Conservation (phyloP, 92 coral and sea anemone species). For the Pocillopora meandrina region DNA sequence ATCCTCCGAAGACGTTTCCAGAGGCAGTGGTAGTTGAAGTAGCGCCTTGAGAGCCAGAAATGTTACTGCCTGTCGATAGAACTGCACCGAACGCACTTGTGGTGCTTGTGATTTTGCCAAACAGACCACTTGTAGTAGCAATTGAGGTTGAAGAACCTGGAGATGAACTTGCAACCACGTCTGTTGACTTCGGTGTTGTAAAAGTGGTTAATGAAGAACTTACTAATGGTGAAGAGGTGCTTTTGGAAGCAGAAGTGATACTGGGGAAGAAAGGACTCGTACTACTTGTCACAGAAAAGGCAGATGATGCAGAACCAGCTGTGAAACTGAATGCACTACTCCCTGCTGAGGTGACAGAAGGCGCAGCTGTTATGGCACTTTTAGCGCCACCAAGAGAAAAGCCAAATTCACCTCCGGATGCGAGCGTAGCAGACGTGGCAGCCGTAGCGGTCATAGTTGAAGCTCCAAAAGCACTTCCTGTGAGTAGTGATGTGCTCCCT, state of each 20-base stretch:
- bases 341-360: conserved; percentile 4
- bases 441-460: not conserved
- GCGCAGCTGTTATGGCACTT: not conserved
- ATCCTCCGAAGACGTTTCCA: conserved; percentile 31
- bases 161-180: not conserved
- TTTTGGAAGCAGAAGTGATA: conserved; percentile 20
- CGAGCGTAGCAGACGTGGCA: not conserved
- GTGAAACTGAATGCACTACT: conserved; percentile 4
- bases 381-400: not conserved
- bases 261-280: conserved; percentile 30
- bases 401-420: not conserved
- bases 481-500: not conserved
- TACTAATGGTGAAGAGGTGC: conserved; percentile 4
- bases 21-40: conserved; percentile 19
- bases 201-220: not conserved
- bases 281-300: conserved; percentile 33
- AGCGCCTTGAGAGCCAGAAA: conserved; percentile 11
- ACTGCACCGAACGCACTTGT: conserved; percentile 38
- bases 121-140: conserved; percentile 32
- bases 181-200: not conserved
- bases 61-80: not conserved
- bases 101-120: conserved; percentile 22
- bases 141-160: conserved; percentile 14
- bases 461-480: not conserved
- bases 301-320: conserved; percentile 16